A percentile compares a stretch with the other conserved stretches of the same genome.
Conservation (phyloP, 2,113 vertebrate genomes). For the Aegotheles bennettii region DNA sequence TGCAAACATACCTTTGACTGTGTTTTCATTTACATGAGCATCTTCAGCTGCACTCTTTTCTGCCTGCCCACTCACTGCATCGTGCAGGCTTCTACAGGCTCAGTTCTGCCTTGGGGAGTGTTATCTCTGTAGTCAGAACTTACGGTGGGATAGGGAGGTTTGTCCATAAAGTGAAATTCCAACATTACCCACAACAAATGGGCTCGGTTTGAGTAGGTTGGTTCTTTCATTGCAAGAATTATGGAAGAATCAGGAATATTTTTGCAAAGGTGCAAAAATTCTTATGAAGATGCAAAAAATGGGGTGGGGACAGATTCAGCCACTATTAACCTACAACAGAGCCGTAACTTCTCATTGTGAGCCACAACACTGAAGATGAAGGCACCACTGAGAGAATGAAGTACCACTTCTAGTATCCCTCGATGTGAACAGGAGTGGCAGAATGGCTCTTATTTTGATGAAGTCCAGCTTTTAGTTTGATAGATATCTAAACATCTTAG, state of each 20-base stretch:
- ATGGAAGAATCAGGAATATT: neutral
- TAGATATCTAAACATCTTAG: neutral
- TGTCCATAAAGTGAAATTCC: neutral
- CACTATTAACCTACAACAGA: fast-evolving
- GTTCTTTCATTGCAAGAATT: fast-evolving
- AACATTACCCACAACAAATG: fast-evolving
- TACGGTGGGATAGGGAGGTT: neutral
- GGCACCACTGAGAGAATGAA: neutral
- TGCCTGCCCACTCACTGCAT: neutral
- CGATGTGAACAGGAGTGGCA: fast-evolving
- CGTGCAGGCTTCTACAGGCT: neutral
- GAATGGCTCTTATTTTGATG: neutral
- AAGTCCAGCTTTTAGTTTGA: neutral
- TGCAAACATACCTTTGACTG: fast-evolving
- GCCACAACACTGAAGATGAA: neutral
- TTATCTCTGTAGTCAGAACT: fast-evolving
- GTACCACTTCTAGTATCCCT: neutral
- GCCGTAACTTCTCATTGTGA: neutral
- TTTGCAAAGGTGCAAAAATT: neutral
- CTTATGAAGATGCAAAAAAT: neutral
- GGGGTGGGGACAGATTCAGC: neutral
- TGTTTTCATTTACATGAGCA: neutral
- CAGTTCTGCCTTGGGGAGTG: fast-evolving
- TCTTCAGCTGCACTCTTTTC: neutral
- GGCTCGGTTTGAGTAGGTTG: fast-evolving